Conservation (phyloP, 2,797 vertebrate species). For the Labeo calbasu region DNA sequence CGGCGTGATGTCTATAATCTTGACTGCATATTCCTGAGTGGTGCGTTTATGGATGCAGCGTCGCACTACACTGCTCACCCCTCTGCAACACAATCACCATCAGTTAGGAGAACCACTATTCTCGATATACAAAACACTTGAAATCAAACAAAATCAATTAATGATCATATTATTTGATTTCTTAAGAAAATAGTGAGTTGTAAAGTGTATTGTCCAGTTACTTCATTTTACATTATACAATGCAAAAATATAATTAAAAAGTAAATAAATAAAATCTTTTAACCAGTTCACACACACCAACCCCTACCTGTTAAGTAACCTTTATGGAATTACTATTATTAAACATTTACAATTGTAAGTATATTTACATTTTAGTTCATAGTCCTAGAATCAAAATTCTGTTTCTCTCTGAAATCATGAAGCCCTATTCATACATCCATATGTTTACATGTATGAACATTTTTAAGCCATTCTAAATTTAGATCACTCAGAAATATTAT, state of each 20-base stretch:
- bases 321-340: neutral
- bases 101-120: neutral
- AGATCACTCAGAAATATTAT: no score
- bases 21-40: conserved; percentile 88
- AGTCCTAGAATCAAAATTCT: neutral
- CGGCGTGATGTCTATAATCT: conserved; percentile 93
- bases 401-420: neutral
- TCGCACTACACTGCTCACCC: conserved; percentile 94
- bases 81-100: conserved; percentile 75
- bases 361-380: neutral
- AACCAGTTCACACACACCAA: neutral
- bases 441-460: no score
- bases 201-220: neutral
- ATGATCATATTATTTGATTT: neutral
- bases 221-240: neutral
- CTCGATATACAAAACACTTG: neutral
- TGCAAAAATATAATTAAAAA: no score
- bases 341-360: neutral
- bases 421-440: no score
- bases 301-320: neutral
- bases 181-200: neutral
- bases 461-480: no score
- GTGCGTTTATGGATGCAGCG: conserved; percentile 89
- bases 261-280: no score
- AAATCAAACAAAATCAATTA: no score